Conservation (phyloP, 2,888 invertebrate genomes). For the Polietes domitor region DNA sequence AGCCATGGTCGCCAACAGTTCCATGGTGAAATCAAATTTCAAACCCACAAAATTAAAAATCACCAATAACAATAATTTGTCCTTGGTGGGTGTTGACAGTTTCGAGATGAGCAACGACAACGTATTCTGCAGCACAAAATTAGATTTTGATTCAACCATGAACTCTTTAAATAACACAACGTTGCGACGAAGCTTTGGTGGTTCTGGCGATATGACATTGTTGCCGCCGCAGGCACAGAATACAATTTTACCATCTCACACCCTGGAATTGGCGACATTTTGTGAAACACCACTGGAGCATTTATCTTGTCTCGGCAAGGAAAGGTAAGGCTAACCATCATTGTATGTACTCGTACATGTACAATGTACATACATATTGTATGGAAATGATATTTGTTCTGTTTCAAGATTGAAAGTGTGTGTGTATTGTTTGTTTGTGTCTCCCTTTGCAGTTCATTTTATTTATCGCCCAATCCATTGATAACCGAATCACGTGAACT, state of each 20-base stretch:
- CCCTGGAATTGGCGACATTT: constrained; percentile 75
- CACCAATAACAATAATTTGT: constrained; percentile 64
- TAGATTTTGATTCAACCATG: constrained; percentile 76
- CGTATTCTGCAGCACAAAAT: constrained; percentile 78
- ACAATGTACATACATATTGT: background rate
- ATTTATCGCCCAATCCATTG: constrained; percentile 78
- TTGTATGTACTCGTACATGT: background rate
- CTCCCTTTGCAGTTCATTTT: constrained; percentile 71
- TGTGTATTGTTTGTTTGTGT: constrained; percentile 22
- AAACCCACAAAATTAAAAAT: constrained; percentile 73
- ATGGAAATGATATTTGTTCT: constrained; percentile 34
- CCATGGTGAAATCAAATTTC: constrained; percentile 72
- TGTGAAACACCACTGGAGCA: constrained; percentile 76
- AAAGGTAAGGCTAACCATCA: constrained; percentile 72
- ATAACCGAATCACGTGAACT: constrained; percentile 76
- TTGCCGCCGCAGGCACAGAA: constrained; percentile 59
- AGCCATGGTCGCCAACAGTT: constrained; percentile 63
- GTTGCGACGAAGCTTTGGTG: constrained; percentile 65
- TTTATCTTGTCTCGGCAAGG: constrained; percentile 73
- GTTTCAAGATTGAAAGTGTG: background rate
- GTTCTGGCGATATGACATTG: constrained; percentile 63
- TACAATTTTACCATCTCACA: constrained; percentile 72
- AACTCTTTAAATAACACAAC: constrained; percentile 69
- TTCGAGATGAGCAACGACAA: constrained; percentile 72
- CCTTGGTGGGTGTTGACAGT: constrained; percentile 69